Evolutionary conservation across 2,888 invertebrate genomes (phyloP), one percentile per base, ranked within the genome.

Genomic region (Tromatobia lineatoria): DNA sequence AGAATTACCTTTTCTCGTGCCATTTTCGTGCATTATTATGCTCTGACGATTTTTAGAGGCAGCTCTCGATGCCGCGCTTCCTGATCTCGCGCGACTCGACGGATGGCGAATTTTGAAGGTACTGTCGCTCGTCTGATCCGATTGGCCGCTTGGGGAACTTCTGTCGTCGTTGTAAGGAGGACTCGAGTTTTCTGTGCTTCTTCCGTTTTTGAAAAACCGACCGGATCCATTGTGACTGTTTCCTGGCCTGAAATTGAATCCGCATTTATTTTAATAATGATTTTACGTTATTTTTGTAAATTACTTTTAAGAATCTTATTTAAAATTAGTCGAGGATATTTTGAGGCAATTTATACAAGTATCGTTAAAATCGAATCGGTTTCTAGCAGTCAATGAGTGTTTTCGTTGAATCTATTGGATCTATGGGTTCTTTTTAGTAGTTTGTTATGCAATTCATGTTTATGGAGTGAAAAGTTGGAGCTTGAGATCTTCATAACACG

Each of bases 91-190:
- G 11, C 92, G 91, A 50, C 91, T 90, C 50, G 91, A 93, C 50
- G 89, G 88, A 75, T 91, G 89, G 7, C 93, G 90, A 23, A 91
- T 90, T 67, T 92, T 93, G 77, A 93, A 93, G n/a, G 92, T 90
- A 77, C 93, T 90, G 78, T 93, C 93, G 77, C 91, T 92, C 1
- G 87, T 88, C 71, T 97, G 96, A 91, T 98, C 98, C 86, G 97
- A 98, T 93, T 98, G 98, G 0, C 98, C 98, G 87, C 97, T 97
- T 0, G 98, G 98, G 0, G 98, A 98, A 4, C 97, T 97, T 23
- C 98, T 95, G 90, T 97, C 97, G 86, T 97, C 97, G 78, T 94
- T 92, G 85, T 90, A 90, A 2, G 88, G 87, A 3, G 91, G 90
- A 85, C 89, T 90, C 34, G 90, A 89, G 23, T 90, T 92, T 15